phyloP scores from a whole-genome alignment of 2,888 invertebrate species.

The Oscheius onirici region DNA sequence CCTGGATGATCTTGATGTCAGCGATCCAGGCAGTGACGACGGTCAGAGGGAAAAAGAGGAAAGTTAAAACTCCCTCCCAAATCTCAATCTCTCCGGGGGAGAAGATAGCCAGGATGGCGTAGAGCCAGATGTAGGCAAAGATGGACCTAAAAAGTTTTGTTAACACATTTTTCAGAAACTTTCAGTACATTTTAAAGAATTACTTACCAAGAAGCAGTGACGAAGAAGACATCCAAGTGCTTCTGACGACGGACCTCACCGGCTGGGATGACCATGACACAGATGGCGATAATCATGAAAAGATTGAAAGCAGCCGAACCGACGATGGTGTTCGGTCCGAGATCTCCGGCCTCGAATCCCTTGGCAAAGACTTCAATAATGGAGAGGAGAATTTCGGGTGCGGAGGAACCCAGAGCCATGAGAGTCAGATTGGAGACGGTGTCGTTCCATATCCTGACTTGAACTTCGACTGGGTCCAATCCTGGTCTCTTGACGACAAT shows the following conservation, averaged over 20 bases:
- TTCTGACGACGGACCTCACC: slow-evolving; percentile 69
- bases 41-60: slow-evolving; percentile 94
- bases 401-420: slow-evolving; percentile 93
- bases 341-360: slow-evolving; percentile 91
- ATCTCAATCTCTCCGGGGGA: slow-evolving; percentile 77
- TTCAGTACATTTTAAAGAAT: not conserved
- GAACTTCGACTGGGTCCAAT: slow-evolving; percentile 85
- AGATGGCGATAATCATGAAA: slow-evolving; percentile 95
- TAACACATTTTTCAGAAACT: not conserved
- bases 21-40: slow-evolving; percentile 96
- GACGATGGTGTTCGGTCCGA: slow-evolving; percentile 97
- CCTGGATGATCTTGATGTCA: slow-evolving; percentile 79
- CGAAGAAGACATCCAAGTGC: slow-evolving; percentile 86
- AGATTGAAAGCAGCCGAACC: slow-evolving; percentile 98
- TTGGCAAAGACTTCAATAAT: slow-evolving; percentile 97
- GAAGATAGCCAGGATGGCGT: slow-evolving; percentile 88
- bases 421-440: slow-evolving; percentile 97
- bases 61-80: slow-evolving; percentile 97
- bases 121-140: slow-evolving; percentile 98
- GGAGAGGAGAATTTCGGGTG: slow-evolving; percentile 95
- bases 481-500: slow-evolving; percentile 88
- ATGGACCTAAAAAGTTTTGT: slow-evolving; percentile 74
- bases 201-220: slow-evolving; percentile 92
- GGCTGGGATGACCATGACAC: slow-evolving; percentile 77
- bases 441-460: slow-evolving; percentile 96